phyloP scores from a whole-genome alignment of 2,113 vertebrate genomes.

The Nibea albiflora region DNA sequence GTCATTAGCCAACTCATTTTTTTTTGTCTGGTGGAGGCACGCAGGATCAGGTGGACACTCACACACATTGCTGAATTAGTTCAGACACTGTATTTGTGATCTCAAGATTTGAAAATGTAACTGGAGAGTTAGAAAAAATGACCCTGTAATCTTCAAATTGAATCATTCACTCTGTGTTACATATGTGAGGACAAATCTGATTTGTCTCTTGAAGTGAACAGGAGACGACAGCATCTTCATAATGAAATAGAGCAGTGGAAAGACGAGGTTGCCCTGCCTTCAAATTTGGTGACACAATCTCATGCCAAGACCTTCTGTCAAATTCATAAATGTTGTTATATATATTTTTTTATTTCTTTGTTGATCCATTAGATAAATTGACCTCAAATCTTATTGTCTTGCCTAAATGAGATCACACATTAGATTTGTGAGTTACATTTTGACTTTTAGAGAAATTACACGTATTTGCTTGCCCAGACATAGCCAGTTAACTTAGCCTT shows the following conservation, averaged over 20 bases:
- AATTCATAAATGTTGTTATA: not conserved
- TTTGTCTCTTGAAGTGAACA: not conserved
- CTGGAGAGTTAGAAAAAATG: not conserved
- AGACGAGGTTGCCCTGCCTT: not conserved
- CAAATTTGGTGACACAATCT: not conserved
- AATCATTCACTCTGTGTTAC: not conserved
- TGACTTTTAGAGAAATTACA: not conserved
- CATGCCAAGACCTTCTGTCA: not conserved
- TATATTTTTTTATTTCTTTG: not conserved
- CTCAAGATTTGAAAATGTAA: not conserved
- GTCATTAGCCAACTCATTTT: constrained; percentile 69
- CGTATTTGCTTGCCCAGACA: too few relatives aligned
- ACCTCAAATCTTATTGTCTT: too few relatives aligned
- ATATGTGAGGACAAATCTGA: not conserved
- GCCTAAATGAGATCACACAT: not conserved
- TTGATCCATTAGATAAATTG: too few relatives aligned
- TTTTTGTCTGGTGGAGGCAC: constrained; percentile 46
- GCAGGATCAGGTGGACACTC: constrained; percentile 67
- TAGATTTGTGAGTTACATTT: not conserved
- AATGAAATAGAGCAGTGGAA: not conserved
- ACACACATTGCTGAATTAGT: not conserved
- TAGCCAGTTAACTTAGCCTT: too few relatives aligned
- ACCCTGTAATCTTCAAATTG: not conserved
- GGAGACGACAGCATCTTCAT: not conserved
- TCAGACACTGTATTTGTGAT: not conserved